A percentile compares a stretch with the other conserved stretches of the same genome.
Conservation (phyloP, 2,113 vertebrate species). For the Rhea pennata region DNA sequence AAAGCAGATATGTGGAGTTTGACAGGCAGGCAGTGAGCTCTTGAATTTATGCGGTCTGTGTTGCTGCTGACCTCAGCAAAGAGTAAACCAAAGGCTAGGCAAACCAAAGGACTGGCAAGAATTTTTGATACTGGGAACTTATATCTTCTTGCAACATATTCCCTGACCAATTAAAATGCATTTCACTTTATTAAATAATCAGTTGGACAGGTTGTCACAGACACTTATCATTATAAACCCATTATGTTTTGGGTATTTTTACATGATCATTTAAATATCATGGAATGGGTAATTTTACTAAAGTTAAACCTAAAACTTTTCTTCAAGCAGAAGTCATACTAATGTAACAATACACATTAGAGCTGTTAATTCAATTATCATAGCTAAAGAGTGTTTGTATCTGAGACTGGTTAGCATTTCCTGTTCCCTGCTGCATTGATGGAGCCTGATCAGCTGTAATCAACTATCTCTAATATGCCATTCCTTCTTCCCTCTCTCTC, state of each 20-base stretch:
- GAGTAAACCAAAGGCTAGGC: neutral
- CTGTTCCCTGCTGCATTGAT: neutral
- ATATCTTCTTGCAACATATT: neutral
- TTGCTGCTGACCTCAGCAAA: neutral
- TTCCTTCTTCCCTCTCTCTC: neutral
- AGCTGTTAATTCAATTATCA: neutral
- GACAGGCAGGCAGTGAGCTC: neutral
- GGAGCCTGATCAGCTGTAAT: neutral
- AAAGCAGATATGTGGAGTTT: accelerated
- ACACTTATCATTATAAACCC: neutral
- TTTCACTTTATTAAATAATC: neutral
- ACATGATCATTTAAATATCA: neutral
- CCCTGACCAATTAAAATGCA: neutral
- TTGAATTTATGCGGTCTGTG: neutral
- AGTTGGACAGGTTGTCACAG: neutral
- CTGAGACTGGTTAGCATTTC: neutral
- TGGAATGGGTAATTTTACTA: neutral
- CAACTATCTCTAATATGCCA: neutral
- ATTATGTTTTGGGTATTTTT: neutral
- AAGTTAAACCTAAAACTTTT: neutral
- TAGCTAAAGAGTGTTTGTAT: accelerated
- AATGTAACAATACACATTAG: neutral
- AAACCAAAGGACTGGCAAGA: neutral
- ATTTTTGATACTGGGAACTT: neutral
- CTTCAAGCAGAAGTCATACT: neutral